phyloP scores from a whole-genome alignment of 2,888 invertebrate species.

The Eupeodes latifasciatus region DNA sequence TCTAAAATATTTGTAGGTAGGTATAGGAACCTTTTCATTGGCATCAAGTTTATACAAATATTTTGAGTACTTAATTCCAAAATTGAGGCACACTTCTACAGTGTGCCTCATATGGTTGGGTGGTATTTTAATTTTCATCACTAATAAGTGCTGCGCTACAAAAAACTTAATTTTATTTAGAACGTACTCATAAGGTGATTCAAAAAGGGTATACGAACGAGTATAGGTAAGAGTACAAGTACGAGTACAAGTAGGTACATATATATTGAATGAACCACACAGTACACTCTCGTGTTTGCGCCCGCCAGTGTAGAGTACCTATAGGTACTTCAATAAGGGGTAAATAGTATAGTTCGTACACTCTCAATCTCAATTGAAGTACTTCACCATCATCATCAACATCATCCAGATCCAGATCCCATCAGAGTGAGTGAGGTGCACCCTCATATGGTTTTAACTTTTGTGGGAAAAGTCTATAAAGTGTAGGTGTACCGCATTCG shows the following conservation, averaged over 20 bases:
- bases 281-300: background rate
- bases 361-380: background rate
- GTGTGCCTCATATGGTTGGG: background rate
- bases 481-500: conserved; percentile 11
- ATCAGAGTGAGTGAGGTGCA: conserved; percentile 6
- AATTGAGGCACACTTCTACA: background rate
- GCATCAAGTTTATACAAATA: background rate
- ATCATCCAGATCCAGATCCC: background rate
- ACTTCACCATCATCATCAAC: conserved; percentile 1
- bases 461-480: conserved; percentile 10
- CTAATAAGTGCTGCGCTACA: conserved; percentile 2
- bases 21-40: background rate
- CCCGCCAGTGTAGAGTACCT: background rate
- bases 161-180: conserved; percentile 24
- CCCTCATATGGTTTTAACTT: conserved; percentile 30
- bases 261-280: conserved; percentile 23
- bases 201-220: background rate
- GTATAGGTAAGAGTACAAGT: no score
- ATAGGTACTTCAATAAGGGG: conserved; percentile 9
- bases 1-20: no score
- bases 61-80: conserved; percentile 23
- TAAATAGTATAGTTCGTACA: conserved; percentile 16
- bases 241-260: no score
- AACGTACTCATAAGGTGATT: conserved; percentile 22
- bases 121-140: conserved; percentile 3